Conservation (phyloP, 1,140 invertebrate species). For the Sitophilus oryzae region DNA sequence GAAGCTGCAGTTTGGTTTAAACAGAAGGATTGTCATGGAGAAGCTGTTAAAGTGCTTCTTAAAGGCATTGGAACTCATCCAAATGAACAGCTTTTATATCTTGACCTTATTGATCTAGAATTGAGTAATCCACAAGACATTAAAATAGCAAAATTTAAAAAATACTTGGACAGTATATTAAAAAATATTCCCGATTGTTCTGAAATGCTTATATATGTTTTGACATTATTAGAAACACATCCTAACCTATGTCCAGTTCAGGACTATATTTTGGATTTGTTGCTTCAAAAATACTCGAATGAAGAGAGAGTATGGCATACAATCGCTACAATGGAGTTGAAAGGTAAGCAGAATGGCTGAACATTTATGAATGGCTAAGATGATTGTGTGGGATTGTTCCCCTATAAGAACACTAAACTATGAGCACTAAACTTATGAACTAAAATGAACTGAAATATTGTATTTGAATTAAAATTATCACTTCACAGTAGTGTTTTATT, state of each 20-base stretch:
- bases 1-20: slow-evolving; percentile 6
- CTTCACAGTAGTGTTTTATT: neutral
- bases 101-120: slow-evolving; percentile 7
- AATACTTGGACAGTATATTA: slow-evolving; percentile 5
- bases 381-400: too few species aligned
- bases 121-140: neutral
- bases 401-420: too few species aligned
- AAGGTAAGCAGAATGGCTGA: too few species aligned
- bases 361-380: too few species aligned
- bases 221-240: slow-evolving; percentile 2
- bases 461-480: too few species aligned
- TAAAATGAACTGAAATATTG: too few species aligned
- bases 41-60: slow-evolving; percentile 24
- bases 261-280: slow-evolving; percentile 1
- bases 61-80: neutral
- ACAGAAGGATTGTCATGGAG: slow-evolving; percentile 15
- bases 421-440: too few species aligned
- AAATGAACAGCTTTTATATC: neutral
- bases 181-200: neutral
- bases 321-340: slow-evolving; percentile 6
- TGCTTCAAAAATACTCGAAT: slow-evolving; percentile 3
- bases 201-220: neutral
- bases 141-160: neutral
- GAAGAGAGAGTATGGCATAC: slow-evolving; percentile 11
- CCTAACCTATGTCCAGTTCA: neutral